Base-by-base conservation (phyloP, 2,113 vertebrate species). In the Zosterops lateralis region DNA sequence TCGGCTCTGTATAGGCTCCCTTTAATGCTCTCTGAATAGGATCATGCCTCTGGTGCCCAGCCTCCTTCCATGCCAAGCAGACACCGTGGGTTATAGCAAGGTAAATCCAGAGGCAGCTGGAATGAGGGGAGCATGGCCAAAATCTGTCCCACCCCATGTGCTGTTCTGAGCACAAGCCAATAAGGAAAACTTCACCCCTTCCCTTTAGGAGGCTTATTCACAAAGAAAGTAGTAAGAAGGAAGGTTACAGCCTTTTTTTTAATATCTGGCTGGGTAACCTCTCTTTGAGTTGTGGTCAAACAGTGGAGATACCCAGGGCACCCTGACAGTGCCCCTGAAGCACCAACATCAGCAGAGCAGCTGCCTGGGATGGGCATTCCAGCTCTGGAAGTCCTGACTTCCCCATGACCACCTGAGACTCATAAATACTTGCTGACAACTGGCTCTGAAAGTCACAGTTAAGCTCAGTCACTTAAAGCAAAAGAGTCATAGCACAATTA, bases 241-340 rank as follows among this genome's bases (percentile, higher is more conserved):
- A 12, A 44, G 3, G 2, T 26, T 40, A 22, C 0, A 32, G 15
- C 2, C 6, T 82, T 82, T 64, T 9, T 73, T 66, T 34, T 34
- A 67, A 58, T 0, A 3, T 10, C 32, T 22, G 9, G 3, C 22
- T 84, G 38, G 9, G 8, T 4, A 79, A 10, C 14, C 8, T 34
- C 2, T 2, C 34, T 67, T 50, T 9, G 13, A 89, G 21, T 13
- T 17, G 5, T n/a, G 15, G 13, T n/a, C 29, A 62, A 77, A 28
- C 3, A 54, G 10, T 21, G 6, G 4, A 10, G 8, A 32, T 25
- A 4, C 24, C 16, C 3, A 0, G 10, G 7, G 8, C 5, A 1
- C 16, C 16, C 65, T 0, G 0, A 8, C 13, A 34, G 12, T 20
- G n/a, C 7, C 22, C 29, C 4, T 0, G 0, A 36, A 54, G 32